Evolutionary conservation across 2,113 vertebrate genomes (phyloP), one percentile per base, ranked within the genome.

Genomic region (Vidua macroura): DNA sequence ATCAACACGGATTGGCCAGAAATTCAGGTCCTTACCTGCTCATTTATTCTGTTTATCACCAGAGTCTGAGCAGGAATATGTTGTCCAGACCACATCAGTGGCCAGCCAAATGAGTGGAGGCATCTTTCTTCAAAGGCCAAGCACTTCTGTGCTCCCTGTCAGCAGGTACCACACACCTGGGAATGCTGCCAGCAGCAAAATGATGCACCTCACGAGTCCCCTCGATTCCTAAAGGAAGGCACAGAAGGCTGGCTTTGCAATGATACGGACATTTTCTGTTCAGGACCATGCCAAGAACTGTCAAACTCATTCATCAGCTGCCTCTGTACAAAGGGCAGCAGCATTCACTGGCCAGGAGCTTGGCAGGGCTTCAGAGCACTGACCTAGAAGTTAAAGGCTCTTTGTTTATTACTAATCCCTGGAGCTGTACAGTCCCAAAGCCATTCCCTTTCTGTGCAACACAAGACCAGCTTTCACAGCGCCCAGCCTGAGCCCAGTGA

Each of bases 331-430:
- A 76, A 87, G 63, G 66, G 91, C 48, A 87, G 73, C 58, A 92
- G 81, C 62, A 55, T 79, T 93, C 81, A 49, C 41, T 91, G 27
- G 1, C 94, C 95, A 91, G 89, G 19, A 93, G 84, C 91, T 91
- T 96, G 95, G 94, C 89, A 92, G 78, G 37, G 81, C 31, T 69
- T 93, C 19, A 27, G 84, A 89, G 93, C 95, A 87, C 24, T 96
- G 96, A 96, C 93, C 95, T 95, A 95, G 93, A 95, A 95, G 91
- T 86, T 95, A 96, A 97, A 97, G 86, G 86, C 94, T 87, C 95
- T 97, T 96, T 97, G 96, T 96, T 88, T 23, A 4, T 72, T 4
- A 35, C 86, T 97, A 97, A 97, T 96, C 95, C 93, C 93, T 87
- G 92, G 82, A 90, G 94, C 90, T 96, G 81, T 96, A 92, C 87